Base-by-base conservation (phyloP, 2,113 vertebrate genomes). In the Lichenostomus cassidix region DNA sequence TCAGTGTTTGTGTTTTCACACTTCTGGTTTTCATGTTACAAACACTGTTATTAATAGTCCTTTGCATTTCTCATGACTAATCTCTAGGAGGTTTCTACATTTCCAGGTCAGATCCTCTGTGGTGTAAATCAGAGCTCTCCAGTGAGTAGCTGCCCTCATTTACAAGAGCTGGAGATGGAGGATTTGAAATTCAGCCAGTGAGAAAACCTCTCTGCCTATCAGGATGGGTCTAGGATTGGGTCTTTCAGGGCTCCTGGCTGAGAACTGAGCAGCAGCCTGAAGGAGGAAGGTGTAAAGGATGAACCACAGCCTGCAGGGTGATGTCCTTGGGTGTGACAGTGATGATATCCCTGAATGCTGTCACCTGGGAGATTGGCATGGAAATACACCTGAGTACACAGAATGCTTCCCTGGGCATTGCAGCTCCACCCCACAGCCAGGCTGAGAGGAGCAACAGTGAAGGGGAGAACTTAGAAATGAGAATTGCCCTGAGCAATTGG, bases 41-140 rank as follows among this genome's bases (percentile, higher is more conserved):
- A 90, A 83, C 74, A 7, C 63, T 70, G 71, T 59, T 92, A 88
- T 83, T 95, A 90, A 87, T 58, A 88, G 56, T 39, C 75, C 65
- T 77, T 27, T 80, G 39, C 87, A 27, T 85, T 58, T 83, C 78
- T 84, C 41, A 17, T 16, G 17, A 74, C 59, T 77, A 73, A 79
- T 50, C 84, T 92, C 65, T 42, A 10, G 88, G 69, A 95, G 28
- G 6, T 64, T 92, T 75, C 49, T 90, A 4, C 71, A 78, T 90
- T 94, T 92, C 62, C 81, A 87, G 87, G 93, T 96, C 89, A 95
- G 87, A 92, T 92, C 65, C 68, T 86, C 60, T 17, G 3, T 77
- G 78, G 91, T 84, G 89, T 62, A 95, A 91, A 92, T 33, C 83
- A 85, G 81, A 95, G 65, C 65, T 75, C 89, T 67, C 81, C 78